A percentile compares a stretch with the other conserved stretches of the same genome.
These are phyloP conservation scores for Struthio camelus DNA, from an alignment of 2,113 vertebrate genomes.

Conservation along the genomic window DNA sequence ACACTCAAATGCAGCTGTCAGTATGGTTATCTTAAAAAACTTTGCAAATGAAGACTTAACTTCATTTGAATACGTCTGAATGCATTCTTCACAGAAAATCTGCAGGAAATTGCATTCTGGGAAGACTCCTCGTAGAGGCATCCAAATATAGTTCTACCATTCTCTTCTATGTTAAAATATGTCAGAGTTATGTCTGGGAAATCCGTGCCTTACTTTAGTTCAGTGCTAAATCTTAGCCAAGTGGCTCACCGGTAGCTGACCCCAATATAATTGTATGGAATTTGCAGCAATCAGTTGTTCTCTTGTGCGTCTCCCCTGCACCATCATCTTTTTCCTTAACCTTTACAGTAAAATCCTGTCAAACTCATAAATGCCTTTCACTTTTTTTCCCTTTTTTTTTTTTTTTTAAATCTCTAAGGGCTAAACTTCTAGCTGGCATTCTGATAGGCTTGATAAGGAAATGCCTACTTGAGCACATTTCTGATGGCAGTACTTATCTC, in stretches of 20 bases:
- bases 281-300: neutral
- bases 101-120: neutral
- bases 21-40: neutral
- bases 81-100: neutral
- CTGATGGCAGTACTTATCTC: neutral
- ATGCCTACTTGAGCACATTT: neutral
- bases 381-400: neutral
- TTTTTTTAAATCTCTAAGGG: neutral
- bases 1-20: neutral
- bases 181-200: neutral
- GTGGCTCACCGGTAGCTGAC: neutral
- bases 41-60: neutral
- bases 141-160: neutral
- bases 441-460: neutral
- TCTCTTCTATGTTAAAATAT: conserved; percentile 6
- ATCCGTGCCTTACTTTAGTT: conserved; percentile 16
- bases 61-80: neutral
- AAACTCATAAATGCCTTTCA: conserved; percentile 30
- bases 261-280: neutral
- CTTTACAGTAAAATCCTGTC: conserved; percentile 21
- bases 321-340: neutral
- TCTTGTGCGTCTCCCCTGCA: neutral
- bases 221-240: neutral
- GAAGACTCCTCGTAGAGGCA: neutral
- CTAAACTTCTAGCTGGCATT: neutral